phyloP scores from a whole-genome alignment of 2,797 vertebrate genomes.

The Pangasius mekongensis region DNA sequence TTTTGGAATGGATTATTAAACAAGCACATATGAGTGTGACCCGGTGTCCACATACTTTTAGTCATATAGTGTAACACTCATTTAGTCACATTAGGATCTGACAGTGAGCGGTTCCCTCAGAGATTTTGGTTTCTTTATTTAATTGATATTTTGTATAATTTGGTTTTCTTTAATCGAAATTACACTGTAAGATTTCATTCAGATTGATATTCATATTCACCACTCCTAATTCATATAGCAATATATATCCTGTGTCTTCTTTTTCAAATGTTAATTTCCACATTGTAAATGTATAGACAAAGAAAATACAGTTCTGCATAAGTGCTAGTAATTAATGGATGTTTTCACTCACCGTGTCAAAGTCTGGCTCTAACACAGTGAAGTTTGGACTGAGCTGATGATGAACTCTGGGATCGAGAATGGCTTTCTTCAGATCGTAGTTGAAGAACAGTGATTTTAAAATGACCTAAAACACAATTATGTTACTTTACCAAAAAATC shows the following conservation, averaged over 20 bases:
- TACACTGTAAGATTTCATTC: not conserved
- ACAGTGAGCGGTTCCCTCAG: not conserved
- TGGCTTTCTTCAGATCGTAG: slow-evolving; percentile 78
- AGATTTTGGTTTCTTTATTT: not conserved
- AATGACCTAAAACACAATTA: slow-evolving; percentile 77
- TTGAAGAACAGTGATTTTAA: slow-evolving; percentile 86
- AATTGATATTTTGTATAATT: not conserved
- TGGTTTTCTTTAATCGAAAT: not conserved
- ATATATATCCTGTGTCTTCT: not conserved
- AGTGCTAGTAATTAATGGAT: not conserved
- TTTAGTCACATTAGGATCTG: not conserved
- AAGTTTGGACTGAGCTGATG: slow-evolving; percentile 88
- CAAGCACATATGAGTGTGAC: not conserved
- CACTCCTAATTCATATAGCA: not conserved
- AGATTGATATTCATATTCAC: not conserved
- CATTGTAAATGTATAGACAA: not conserved
- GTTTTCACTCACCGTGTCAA: slow-evolving; percentile 69
- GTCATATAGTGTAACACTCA: not conserved
- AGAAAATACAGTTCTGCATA: not conserved
- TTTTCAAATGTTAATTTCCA: not conserved
- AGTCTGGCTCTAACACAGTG: slow-evolving; percentile 73
- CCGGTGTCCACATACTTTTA: not conserved
- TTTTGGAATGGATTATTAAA: not conserved
- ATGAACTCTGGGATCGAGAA: slow-evolving; percentile 85
- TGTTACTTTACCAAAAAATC: not conserved